Base-by-base conservation (phyloP, 2,888 invertebrate species). In the Cecidostiba fungosa region DNA sequence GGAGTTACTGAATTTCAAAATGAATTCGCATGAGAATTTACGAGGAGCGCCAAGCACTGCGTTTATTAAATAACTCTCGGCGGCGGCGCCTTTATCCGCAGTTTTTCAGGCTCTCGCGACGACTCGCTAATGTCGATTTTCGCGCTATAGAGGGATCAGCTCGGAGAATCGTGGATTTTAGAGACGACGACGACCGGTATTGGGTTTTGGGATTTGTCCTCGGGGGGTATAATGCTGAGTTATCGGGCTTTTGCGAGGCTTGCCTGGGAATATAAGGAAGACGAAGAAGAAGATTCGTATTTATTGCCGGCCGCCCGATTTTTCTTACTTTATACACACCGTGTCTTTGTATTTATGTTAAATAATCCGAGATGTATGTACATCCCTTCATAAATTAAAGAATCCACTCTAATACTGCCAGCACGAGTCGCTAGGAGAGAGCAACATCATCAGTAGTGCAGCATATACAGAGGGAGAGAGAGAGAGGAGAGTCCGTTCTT, bases 11-110 rank as follows among this genome's bases (percentile, higher is more conserved):
- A 92, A 92, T 92, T 92, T 91, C 89, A 88, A 92, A 92, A 92
- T 92, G 92, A 92, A 92, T 92, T 92, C 92, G 91, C 91, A 92
- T 92, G 72, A 66, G 90, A 90, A 91, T 90, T 92, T 92, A 50
- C 50, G 19, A 50, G 19, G 16, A 50, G 50, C 19, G 19, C 19
- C 4, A 4, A 16, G 19, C 50, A 5, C 19, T 47, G 50, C 50
- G 19, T 59, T 59, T 59, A 59, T 59, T 59, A 59, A 59, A 59
- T 59, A 59, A 59, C 54, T 88, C 84, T 86, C n/a, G 82, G n/a
- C n/a, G n/a, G n/a, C n/a, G n/a, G n/a, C n/a, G n/a, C n/a, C 83
- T 81, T 84, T 85, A 82, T 82, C 72, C 84, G 85, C 72, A 43
- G 23, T 39, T 54, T 77, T 77, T 77, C 59, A 77, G 23, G 39